A percentile compares a stretch with the other conserved stretches of the same genome.
phyloP scores from a whole-genome alignment of 2,113 vertebrate genomes.

The Gasterosteus nipponicus region DNA sequence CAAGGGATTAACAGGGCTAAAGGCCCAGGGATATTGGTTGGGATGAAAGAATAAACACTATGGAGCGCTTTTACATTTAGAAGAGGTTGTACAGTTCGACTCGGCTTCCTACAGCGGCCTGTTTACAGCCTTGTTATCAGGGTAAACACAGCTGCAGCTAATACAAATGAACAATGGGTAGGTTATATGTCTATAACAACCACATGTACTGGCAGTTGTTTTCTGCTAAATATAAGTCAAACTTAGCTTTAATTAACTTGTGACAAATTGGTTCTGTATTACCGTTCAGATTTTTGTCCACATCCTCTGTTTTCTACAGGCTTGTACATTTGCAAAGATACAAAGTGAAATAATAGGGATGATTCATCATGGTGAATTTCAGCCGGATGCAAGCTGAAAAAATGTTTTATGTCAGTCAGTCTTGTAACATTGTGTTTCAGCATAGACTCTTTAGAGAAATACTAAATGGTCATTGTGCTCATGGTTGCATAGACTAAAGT shows the following conservation, averaged over 20 bases:
- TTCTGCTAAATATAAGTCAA: background rate
- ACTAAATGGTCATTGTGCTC: too few relatives aligned
- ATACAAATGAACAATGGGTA: slow-evolving; percentile 7
- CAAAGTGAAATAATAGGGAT: background rate
- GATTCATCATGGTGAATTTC: background rate
- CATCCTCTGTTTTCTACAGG: background rate
- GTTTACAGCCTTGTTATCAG: slow-evolving; percentile 5
- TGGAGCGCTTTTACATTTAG: background rate
- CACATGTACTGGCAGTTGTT: background rate
- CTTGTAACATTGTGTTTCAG: too few relatives aligned
- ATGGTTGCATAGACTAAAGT: too few relatives aligned
- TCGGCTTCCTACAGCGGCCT: background rate
- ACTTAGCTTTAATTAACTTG: background rate
- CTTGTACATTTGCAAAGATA: background rate
- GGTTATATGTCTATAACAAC: background rate
- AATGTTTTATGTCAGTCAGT: background rate
- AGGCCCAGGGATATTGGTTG: background rate
- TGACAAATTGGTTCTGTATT: background rate
- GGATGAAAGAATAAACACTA: background rate
- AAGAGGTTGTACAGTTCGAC: background rate
- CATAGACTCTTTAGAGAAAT: too few relatives aligned
- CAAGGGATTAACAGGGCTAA: background rate
- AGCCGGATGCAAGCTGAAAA: background rate
- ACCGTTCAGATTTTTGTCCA: background rate
- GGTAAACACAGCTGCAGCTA: slow-evolving; percentile 22